Base-by-base conservation (phyloP, 2,113 vertebrate genomes). In the Jaculus jaculus region DNA sequence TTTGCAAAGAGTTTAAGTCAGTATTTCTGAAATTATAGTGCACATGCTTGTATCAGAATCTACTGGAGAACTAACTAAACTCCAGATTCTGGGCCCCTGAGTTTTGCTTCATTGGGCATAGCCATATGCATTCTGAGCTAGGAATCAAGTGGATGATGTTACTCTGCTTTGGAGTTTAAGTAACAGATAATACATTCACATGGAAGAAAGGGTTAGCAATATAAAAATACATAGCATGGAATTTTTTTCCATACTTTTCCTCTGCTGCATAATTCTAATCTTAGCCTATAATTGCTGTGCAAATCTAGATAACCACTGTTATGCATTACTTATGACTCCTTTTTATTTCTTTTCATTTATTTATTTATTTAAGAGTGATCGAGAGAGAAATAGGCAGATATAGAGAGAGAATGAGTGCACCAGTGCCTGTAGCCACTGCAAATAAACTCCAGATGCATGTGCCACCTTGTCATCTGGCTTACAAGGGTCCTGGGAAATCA, bases 11-110 rank as follows among this genome's bases (percentile, higher is more conserved):
- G 21, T 77, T 90, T 51, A 63, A 11, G 34, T 17, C 63, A 69
- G 24, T 88, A 69, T 66, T 92, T 86, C 77, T 83, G 58, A 60
- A 89, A 84, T n/a, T 65, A 21, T 69, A 63, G 66, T 92, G 94
- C n/a, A n/a, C 32, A 65, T 54, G 73, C 18, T 93, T 95, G n/a
- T 60, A 89, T 89, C 63, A 72, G 63, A 82, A 91, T 66, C 63
- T 94, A 68, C 5, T 54, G 8, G 61, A 60, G 72, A 83, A 58
- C 37, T 82, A 79, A 26, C 30, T 47, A 86, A 85, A 85, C 84
- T 60, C 24, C 7, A 91, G 47, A 82, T 51, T 87, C 88, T 84
- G 65, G 51, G 81, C 30, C 23, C 58, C 63, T 73, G 30, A 72
- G 18, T 85, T 87, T 71, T 90, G 37, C 75, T 37, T 91, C 28